Conservation (phyloP, 2,888 invertebrate species). For the Tetrapedia diversipes region DNA sequence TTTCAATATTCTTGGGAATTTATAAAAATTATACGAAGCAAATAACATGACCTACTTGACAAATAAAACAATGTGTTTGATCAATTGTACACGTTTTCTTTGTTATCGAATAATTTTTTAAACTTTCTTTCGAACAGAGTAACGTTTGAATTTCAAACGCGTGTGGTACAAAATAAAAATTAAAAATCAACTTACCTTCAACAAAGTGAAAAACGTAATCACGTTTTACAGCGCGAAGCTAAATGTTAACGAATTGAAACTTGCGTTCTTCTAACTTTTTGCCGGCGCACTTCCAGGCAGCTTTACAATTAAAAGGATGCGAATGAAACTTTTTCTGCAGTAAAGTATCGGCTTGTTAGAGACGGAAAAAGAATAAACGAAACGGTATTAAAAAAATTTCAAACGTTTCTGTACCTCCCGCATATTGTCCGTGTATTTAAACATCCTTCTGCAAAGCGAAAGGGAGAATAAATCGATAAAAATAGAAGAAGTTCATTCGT, state of each 20-base stretch:
- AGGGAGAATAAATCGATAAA: constrained; percentile 6
- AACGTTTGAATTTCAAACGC: not conserved
- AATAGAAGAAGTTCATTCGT: not conserved
- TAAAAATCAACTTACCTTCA: not conserved
- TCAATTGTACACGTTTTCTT: too few relatives aligned
- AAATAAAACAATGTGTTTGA: too few relatives aligned
- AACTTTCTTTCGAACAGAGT: too few relatives aligned
- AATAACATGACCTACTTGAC: too few relatives aligned
- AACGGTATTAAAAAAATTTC: constrained; percentile 16
- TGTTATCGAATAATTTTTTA: too few relatives aligned
- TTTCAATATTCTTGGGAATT: not conserved
- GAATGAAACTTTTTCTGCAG: not conserved
- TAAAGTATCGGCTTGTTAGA: not conserved
- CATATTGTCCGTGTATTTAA: constrained; percentile 5
- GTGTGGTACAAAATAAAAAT: too few relatives aligned
- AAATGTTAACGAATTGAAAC: constrained; percentile 8
- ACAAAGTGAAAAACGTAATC: not conserved
- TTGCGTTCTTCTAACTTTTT: not conserved
- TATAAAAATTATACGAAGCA: too few relatives aligned
- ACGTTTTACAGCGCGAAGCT: not conserved
- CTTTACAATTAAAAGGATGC: constrained; percentile 5
- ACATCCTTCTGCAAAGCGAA: constrained; percentile 5
- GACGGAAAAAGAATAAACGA: not conserved
- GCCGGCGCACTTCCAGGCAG: not conserved
- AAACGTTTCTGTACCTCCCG: not conserved